Evolutionary conservation across 2,888 invertebrate species (phyloP), one percentile per base, ranked within the genome.

Genomic region (Aromia moschata): DNA sequence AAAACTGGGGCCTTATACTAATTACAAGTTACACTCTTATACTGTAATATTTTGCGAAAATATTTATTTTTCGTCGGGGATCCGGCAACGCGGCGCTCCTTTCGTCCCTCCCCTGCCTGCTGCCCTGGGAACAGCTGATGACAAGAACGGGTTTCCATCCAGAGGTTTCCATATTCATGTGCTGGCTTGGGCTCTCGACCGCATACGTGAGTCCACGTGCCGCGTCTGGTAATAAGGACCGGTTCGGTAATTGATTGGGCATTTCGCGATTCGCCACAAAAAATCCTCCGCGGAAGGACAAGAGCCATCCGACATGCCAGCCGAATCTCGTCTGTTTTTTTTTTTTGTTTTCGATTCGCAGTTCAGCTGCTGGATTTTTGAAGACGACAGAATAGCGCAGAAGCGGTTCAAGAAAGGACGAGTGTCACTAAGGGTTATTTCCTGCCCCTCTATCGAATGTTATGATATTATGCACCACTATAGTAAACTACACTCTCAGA

Each of bases 181-280:
- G 38, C 33, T 37, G 49, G 37, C 38, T 17, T 17, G 36, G 36
- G 36, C 16, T 33, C 11, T n/a, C 25, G 18, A 36, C 18, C 31
- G 43, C 43, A 37, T 47, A 14, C 30, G 30, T n/a, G n/a, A n/a
- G 25, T 55, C 62, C 62, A 56, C 62, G 62, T 62, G 62, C 62
- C 56, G 16, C 53, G 38, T 54, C 56, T 51, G 41, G 59, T 67
- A 67, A 68, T 62, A 60, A 65, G 60, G 64, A 69, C 69, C 68
- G 69, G 69, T 68, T 69, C 53, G 43, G 56, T 62, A 62, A 65
- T 60, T 66, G 68, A 70, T 68, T 68, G 54, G 56, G 55, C 62
- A 67, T 68, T 66, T 66, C 65, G 60, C 60, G 62, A 64, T 65
- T 63, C 56, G 55, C 53, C 57, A 54, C 65, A 66, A 68, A 68